Conservation (phyloP, 2,113 vertebrate species). For the Herpetotheres cachinnans region DNA sequence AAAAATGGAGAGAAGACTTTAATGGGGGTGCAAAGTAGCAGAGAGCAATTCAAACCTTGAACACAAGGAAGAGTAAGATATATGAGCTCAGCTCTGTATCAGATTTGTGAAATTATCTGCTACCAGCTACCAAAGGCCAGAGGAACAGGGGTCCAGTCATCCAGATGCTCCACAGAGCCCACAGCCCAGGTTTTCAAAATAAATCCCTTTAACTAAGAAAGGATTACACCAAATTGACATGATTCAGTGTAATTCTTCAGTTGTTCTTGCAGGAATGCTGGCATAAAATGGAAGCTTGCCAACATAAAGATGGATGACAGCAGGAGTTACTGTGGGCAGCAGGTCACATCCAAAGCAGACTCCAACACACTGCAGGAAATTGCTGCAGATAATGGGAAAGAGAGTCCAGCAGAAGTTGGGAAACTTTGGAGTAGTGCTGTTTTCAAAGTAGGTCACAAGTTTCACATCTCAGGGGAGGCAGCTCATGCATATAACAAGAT, state of each 20-base stretch:
- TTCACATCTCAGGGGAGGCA: not conserved
- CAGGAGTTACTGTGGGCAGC: not conserved
- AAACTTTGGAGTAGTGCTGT: not conserved
- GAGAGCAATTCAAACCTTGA: not conserved
- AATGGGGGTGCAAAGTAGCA: not conserved
- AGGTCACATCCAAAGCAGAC: not conserved
- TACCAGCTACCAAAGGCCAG: not conserved
- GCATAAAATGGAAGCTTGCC: not conserved
- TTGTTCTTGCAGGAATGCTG: not conserved
- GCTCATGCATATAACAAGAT: not conserved
- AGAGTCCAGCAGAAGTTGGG: not conserved
- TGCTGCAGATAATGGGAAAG: not conserved
- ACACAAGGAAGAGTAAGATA: not conserved
- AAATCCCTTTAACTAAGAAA: not conserved
- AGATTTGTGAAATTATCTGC: not conserved
- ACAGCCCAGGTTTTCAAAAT: not conserved
- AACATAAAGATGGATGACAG: not conserved
- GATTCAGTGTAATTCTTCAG: not conserved
- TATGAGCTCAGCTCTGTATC: not conserved
- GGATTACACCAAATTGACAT: not conserved
- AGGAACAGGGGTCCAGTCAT: not conserved
- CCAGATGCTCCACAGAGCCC: not conserved
- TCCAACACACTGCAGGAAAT: not conserved
- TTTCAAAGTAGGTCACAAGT: constrained; percentile 9
- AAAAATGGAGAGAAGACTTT: not conserved